These are phyloP conservation scores for Oplegnathus fasciatus DNA, from an alignment of 2,113 vertebrate genomes.

Conservation along the genomic window DNA sequence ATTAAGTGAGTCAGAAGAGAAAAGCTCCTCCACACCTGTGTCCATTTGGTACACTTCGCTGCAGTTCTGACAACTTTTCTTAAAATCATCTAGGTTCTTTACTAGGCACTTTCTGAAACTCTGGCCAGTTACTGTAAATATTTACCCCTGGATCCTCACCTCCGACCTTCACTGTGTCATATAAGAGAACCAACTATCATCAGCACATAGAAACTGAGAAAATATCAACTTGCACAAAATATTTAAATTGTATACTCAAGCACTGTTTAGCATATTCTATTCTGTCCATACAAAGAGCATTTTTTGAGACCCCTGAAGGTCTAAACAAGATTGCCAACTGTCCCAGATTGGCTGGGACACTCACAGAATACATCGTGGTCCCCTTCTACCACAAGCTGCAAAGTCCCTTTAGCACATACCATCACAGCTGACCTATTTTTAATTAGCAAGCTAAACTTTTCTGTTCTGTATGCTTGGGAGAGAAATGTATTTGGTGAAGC, in stretches of 20 bases:
- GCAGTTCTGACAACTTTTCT: background rate
- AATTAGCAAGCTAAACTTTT: constrained; percentile 5
- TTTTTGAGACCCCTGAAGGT: background rate
- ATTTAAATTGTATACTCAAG: background rate
- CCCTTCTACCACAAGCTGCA: background rate
- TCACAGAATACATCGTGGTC: constrained; percentile 3
- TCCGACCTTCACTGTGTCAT: no score
- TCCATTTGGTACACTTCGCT: background rate
- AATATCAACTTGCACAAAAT: background rate
- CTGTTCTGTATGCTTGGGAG: background rate
- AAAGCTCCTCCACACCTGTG: background rate
- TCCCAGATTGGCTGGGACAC: constrained; percentile 8
- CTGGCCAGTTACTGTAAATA: background rate
- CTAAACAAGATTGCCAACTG: constrained; percentile 13
- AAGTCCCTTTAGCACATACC: background rate
- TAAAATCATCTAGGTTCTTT: background rate
- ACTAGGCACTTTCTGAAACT: background rate
- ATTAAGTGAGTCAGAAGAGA: constrained; percentile 1
- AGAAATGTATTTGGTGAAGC: background rate
- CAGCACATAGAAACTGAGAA: background rate
- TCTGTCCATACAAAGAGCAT: constrained; percentile 8
- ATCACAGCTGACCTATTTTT: background rate
- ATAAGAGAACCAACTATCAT: background rate
- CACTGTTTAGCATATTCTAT: constrained; percentile 12
- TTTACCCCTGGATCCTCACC: background rate